Evolutionary conservation across 2,888 invertebrate species (phyloP).

Genomic region (Trichopria drosophilae): DNA sequence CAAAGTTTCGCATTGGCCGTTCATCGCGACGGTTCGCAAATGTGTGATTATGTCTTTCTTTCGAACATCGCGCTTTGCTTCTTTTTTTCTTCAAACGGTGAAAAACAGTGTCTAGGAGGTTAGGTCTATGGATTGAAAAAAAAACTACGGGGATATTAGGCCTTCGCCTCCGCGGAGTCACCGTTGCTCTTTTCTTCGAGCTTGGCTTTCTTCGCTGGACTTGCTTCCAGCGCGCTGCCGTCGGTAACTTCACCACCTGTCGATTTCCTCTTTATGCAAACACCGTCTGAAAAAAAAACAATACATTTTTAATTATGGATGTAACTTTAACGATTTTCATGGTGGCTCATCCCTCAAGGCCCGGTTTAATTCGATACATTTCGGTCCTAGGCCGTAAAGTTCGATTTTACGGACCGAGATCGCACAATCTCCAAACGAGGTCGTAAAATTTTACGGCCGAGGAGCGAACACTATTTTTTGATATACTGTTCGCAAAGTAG

Average conservation of each 20-base stretch:
- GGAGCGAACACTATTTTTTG: too few species aligned
- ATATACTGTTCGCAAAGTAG: too few species aligned
- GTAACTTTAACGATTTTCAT: too few species aligned
- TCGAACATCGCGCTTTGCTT: conserved; percentile 10
- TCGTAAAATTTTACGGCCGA: too few species aligned
- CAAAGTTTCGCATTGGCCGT: too few species aligned
- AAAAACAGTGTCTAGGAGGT: conserved; percentile 31
- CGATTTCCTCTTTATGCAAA: conserved; percentile 74
- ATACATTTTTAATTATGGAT: background rate
- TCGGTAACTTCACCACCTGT: conserved; percentile 56
- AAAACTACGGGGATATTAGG: conserved; percentile 39
- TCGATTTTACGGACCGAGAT: too few species aligned
- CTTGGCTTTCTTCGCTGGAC: conserved; percentile 76
- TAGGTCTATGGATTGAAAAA: conserved; percentile 20
- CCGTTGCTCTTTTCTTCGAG: conserved; percentile 63
- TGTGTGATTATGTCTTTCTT: too few species aligned
- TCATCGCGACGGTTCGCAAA: too few species aligned
- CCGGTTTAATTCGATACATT: too few species aligned
- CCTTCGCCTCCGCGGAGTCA: conserved; percentile 62
- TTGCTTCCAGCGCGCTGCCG: conserved; percentile 62
- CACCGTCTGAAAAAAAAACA: conserved; percentile 45
- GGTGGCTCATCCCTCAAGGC: too few species aligned
- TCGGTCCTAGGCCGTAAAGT: too few species aligned
- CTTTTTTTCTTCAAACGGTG: conserved; percentile 22
- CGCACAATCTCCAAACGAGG: too few species aligned